These are phyloP conservation scores for Tokudaia muenninki DNA, from an alignment of 2,797 vertebrate species.

Conservation along the genomic window DNA sequence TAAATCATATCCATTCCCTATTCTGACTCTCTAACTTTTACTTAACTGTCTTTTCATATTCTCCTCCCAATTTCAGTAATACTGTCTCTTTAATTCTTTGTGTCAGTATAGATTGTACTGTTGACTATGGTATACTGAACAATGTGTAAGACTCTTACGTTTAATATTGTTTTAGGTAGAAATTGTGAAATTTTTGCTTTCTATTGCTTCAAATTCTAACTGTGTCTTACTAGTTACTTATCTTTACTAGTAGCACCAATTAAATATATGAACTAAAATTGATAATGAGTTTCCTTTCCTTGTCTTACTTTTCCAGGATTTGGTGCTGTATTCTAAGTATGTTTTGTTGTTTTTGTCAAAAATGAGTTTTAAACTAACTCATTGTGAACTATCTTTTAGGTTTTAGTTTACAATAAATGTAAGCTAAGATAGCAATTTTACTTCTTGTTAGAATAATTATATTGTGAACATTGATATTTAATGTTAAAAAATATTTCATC, in stretches of 20 bases:
- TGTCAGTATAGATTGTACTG: background rate
- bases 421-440: background rate
- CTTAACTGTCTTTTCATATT: background rate
- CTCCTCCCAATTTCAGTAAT: background rate
- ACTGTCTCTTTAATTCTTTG: background rate
- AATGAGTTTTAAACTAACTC: background rate
- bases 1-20: background rate
- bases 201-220: no score
- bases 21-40: background rate
- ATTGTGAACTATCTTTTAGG: background rate
- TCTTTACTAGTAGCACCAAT: no score
- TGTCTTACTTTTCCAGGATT: no score
- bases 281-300: no score
- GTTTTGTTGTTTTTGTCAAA: background rate
- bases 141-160: background rate
- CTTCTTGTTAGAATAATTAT: background rate
- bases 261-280: no score
- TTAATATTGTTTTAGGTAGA: no score
- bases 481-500: background rate
- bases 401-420: slow-evolving; percentile 11
- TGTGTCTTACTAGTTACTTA: no score
- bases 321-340: background rate
- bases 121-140: background rate
- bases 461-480: background rate
- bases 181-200: no score